These are phyloP conservation scores for Eptatretus burgeri DNA, from an alignment of 2,113 vertebrate genomes.

Conservation along the genomic window DNA sequence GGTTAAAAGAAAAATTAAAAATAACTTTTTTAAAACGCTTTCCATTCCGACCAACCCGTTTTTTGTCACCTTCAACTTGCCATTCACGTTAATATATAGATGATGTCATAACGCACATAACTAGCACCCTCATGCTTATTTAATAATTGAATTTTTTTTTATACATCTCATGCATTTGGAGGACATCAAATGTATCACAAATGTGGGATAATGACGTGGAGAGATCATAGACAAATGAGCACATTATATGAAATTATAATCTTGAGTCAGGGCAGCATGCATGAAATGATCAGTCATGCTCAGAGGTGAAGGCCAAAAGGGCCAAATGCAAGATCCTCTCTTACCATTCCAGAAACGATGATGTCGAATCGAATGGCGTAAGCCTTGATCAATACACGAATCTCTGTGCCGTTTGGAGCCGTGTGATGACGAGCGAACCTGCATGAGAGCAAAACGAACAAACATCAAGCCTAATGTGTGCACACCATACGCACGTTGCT, in stretches of 20 bases:
- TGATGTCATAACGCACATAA: not conserved
- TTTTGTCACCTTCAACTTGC: too few relatives aligned
- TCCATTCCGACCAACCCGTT: too few relatives aligned
- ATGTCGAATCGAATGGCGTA: slow-evolving; percentile 50
- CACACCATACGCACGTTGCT: too few relatives aligned
- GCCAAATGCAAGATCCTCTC: slow-evolving; percentile 10
- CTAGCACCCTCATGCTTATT: not conserved
- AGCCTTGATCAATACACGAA: slow-evolving; percentile 39
- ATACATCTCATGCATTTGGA: not conserved
- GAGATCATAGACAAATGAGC: not conserved
- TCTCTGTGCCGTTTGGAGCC: slow-evolving; percentile 21
- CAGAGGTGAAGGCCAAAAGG: not conserved
- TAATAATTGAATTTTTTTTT: not conserved
- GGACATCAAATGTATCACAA: not conserved
- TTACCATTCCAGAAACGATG: slow-evolving; percentile 50
- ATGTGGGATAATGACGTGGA: not conserved
- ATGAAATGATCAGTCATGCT: not conserved
- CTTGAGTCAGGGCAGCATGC: not conserved
- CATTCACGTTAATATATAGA: too few relatives aligned
- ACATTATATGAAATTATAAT: not conserved
- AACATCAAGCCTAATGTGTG: too few relatives aligned
- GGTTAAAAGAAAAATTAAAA: too few relatives aligned
- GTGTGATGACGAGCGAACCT: slow-evolving; percentile 49
- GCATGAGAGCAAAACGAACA: not conserved
- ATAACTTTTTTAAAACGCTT: too few relatives aligned